phyloP scores from a whole-genome alignment of 2,113 vertebrate species.

The Patagioenas fasciata region DNA sequence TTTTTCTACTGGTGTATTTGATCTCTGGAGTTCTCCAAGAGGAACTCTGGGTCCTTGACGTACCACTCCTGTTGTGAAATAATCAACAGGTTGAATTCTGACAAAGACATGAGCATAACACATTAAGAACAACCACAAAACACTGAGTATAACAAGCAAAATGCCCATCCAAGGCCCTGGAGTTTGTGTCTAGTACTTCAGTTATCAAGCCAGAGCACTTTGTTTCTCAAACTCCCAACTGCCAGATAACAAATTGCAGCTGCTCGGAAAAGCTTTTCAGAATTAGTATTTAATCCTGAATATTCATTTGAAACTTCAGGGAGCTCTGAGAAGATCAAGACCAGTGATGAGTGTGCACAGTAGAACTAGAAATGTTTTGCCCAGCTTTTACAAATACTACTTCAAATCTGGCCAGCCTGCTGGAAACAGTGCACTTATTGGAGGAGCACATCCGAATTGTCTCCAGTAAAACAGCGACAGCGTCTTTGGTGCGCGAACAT shows the following conservation, averaged over 20 bases:
- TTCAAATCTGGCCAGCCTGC: background rate
- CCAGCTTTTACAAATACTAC: background rate
- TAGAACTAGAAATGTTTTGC: background rate
- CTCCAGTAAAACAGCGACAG: background rate
- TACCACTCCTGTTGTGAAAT: slow-evolving; percentile 76
- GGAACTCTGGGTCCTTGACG: slow-evolving; percentile 80
- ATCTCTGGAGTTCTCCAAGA: slow-evolving; percentile 84
- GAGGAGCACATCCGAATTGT: background rate
- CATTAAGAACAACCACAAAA: accelerated
- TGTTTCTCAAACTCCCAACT: background rate
- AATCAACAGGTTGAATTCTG: background rate
- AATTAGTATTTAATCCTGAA: background rate
- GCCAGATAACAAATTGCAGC: background rate
- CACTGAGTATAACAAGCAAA: background rate
- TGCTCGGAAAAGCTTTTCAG: background rate
- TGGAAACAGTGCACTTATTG: background rate
- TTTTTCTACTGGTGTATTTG: slow-evolving; percentile 83
- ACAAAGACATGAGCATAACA: background rate
- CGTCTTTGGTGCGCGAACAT: background rate
- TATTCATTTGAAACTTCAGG: background rate
- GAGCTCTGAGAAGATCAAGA: background rate
- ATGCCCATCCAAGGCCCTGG: background rate
- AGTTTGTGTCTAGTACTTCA: background rate
- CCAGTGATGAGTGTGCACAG: accelerated
- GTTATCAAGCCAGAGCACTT: background rate